phyloP scores from a whole-genome alignment of 1,140 invertebrate genomes.

The Scaptomyza hsui region DNA sequence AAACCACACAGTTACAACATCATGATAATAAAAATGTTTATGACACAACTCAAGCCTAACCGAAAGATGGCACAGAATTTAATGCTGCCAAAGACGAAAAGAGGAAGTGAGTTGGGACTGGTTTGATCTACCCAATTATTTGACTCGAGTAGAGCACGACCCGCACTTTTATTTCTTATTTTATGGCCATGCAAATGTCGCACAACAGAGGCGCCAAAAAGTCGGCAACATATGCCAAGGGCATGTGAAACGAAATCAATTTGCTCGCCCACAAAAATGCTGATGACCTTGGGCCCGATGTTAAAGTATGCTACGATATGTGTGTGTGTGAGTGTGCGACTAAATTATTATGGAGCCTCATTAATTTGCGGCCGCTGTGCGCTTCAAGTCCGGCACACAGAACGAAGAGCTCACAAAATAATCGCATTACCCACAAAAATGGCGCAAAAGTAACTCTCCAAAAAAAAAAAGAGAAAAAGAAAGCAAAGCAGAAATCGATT shows the following conservation, averaged over 20 bases:
- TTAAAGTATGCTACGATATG: slow-evolving; percentile 4
- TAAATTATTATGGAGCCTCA: slow-evolving; percentile 66
- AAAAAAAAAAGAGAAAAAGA: slow-evolving; percentile 2
- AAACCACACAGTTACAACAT: slow-evolving; percentile 42
- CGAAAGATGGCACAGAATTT: slow-evolving; percentile 28
- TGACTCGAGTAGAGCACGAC: slow-evolving; percentile 49
- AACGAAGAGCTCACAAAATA: slow-evolving; percentile 59
- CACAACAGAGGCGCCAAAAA: slow-evolving; percentile 56
- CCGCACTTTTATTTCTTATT: slow-evolving; percentile 73
- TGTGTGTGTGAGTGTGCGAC: slow-evolving; percentile 14
- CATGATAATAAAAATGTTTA: slow-evolving; percentile 68
- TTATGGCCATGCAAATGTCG: slow-evolving; percentile 71
- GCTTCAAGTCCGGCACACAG: slow-evolving; percentile 42
- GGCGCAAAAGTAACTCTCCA: slow-evolving; percentile 7
- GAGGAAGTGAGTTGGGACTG: not conserved
- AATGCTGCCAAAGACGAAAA: slow-evolving; percentile 13
- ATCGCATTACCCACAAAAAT: slow-evolving; percentile 38
- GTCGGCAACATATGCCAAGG: slow-evolving; percentile 60
- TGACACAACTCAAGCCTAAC: slow-evolving; percentile 22
- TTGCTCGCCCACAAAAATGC: slow-evolving; percentile 45
- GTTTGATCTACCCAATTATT: slow-evolving; percentile 43
- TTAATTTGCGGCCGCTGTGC: slow-evolving; percentile 63
- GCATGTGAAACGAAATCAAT: slow-evolving; percentile 68
- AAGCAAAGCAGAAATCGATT: slow-evolving; percentile 47
- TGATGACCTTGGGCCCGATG: slow-evolving; percentile 55